These are phyloP conservation scores for Gambusia yucatana DNA, from an alignment of 2,797 vertebrate species.

Conservation along the genomic window DNA sequence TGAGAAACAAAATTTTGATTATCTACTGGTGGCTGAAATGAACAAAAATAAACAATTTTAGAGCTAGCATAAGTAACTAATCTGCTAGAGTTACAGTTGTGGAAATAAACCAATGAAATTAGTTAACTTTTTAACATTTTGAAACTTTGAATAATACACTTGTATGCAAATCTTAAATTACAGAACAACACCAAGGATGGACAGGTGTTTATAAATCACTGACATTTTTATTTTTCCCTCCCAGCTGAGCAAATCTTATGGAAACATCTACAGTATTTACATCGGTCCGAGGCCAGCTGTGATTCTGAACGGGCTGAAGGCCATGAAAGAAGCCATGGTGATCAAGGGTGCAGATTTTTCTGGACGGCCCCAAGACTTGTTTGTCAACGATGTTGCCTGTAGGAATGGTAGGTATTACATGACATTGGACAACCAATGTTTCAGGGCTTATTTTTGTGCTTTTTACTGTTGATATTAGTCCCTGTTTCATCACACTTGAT, in stretches of 20 bases:
- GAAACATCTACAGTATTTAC: conserved; percentile 76
- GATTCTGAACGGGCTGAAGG: conserved; percentile 77
- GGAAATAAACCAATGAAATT: neutral
- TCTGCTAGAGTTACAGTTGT: neutral
- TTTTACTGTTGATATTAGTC: neutral
- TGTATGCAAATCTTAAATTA: neutral
- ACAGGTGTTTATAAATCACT: neutral
- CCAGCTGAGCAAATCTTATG: conserved; percentile 73
- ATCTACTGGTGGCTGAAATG: neutral
- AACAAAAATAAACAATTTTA: neutral
- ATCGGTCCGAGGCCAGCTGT: conserved; percentile 66
- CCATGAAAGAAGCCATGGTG: conserved; percentile 78
- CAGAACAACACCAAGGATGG: neutral
- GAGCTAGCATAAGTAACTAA: neutral
- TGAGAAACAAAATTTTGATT: neutral
- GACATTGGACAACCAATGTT: neutral
- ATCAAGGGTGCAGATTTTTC: conserved; percentile 68
- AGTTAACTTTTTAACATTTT: neutral
- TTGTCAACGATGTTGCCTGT: conserved; percentile 43
- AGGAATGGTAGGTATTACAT: conserved; percentile 55
- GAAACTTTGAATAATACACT: neutral
- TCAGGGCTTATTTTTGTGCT: neutral
- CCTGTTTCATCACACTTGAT: neutral
- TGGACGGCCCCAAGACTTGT: conserved; percentile 73
- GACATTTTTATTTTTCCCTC: conserved; percentile 1